These are phyloP conservation scores for Heliconius himera DNA, from an alignment of 1,140 invertebrate genomes.

Conservation along the genomic window DNA sequence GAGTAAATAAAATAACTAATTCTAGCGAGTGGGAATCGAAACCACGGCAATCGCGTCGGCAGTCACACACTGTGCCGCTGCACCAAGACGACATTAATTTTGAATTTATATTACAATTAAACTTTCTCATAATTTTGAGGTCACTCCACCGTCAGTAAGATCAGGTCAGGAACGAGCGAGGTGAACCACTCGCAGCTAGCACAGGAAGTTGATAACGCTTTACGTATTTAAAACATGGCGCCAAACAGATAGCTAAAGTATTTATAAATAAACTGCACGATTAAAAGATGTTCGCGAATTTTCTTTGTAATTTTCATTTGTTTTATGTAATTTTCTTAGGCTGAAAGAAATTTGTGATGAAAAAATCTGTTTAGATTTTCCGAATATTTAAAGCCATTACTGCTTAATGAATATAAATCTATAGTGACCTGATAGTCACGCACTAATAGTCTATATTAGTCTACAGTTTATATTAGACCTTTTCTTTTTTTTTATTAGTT, in stretches of 20 bases:
- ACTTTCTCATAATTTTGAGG: neutral
- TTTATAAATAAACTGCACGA: neutral
- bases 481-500: too few species aligned
- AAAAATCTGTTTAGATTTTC: too few species aligned
- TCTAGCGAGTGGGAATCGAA: neutral
- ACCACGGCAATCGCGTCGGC: neutral
- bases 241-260: neutral
- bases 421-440: too few species aligned
- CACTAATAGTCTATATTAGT: too few species aligned
- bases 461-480: too few species aligned
- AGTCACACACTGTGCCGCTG: neutral
- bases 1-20: too few species aligned
- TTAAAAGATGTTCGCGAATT: neutral
- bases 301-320: neutral
- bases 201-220: slow-evolving; percentile 1
- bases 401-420: too few species aligned
- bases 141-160: neutral
- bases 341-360: neutral
- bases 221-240: slow-evolving; percentile 2
- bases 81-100: neutral
- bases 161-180: neutral
- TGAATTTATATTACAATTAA: neutral
- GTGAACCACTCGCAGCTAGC: neutral
- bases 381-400: too few species aligned
- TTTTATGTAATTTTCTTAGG: neutral